A percentile compares a stretch with the other conserved stretches of the same genome.
These are phyloP conservation scores for Chauna torquata DNA, from an alignment of 2,113 vertebrate genomes.

Conservation along the genomic window DNA sequence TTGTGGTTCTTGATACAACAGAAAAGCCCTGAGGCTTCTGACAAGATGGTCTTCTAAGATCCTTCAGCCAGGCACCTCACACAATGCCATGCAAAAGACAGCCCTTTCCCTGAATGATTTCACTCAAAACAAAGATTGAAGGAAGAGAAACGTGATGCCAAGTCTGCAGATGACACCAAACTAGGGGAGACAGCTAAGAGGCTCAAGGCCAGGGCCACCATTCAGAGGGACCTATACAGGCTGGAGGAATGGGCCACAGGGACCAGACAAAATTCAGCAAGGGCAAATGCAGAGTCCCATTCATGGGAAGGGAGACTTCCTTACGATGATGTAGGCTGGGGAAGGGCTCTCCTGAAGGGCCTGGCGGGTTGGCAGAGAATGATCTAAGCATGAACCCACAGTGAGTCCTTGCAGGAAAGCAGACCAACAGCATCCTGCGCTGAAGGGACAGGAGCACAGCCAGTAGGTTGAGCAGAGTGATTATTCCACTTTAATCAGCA, in stretches of 20 bases:
- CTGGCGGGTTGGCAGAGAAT: not conserved
- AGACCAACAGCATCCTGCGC: not conserved
- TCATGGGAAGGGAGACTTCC: not conserved
- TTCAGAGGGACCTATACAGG: not conserved
- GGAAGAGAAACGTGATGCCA: not conserved
- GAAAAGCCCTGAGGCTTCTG: not conserved
- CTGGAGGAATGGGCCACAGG: not conserved
- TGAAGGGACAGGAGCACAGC: not conserved
- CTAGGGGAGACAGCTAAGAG: not conserved
- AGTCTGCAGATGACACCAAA: not conserved
- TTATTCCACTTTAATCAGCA: not conserved
- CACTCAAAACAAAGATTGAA: not conserved
- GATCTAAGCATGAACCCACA: not conserved
- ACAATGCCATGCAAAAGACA: not conserved
- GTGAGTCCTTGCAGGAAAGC: not conserved
- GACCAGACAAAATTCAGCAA: not conserved
- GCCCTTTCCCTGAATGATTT: not conserved
- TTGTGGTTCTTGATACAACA: not conserved
- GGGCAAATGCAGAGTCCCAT: not conserved
- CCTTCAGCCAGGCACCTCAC: not conserved
- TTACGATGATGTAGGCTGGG: fast-evolving
- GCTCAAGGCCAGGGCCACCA: not conserved
- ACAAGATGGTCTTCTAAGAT: not conserved
- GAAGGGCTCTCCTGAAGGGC: not conserved
- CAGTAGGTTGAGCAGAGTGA: not conserved